Evolutionary conservation across 2,888 invertebrate genomes (phyloP).

Genomic region (Noctua pronuba): DNA sequence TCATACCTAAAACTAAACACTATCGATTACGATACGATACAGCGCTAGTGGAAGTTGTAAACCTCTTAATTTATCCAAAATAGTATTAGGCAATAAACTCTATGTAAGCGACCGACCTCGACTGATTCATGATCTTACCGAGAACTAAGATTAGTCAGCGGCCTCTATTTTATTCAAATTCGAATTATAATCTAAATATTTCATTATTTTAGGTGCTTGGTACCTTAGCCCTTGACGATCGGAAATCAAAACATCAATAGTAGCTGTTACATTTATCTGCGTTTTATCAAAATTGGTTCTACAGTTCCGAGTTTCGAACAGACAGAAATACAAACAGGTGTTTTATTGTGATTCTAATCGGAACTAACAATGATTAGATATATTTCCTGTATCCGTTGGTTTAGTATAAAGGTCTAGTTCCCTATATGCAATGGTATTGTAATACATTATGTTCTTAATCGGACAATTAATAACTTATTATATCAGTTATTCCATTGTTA

Average conservation of each 20-base stretch:
- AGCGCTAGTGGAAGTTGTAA: neutral
- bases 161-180: slow-evolving; percentile 40
- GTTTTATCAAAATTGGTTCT: neutral
- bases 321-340: neutral
- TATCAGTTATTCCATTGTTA: slow-evolving; percentile 61
- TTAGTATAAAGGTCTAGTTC: slow-evolving; percentile 14
- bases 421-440: slow-evolving; percentile 57
- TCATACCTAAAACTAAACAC: neutral
- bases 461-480: slow-evolving; percentile 56
- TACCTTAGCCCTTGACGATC: slow-evolving; percentile 1
- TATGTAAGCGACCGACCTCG: slow-evolving; percentile 43
- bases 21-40: neutral
- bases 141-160: slow-evolving; percentile 17
- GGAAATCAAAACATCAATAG: neutral
- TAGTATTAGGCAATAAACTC: slow-evolving; percentile 30
- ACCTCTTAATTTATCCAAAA: slow-evolving; percentile 13
- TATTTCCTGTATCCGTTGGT: slow-evolving; percentile 41
- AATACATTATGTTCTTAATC: slow-evolving; percentile 44
- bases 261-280: neutral
- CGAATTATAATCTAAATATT: neutral
- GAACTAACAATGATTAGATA: slow-evolving; percentile 44
- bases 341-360: slow-evolving; percentile 32
- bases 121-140: slow-evolving; percentile 18
- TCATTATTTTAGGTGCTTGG: neutral
- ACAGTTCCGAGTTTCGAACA: neutral